phyloP scores from a whole-genome alignment of 2,888 invertebrate genomes.

The Polymixis flavicincta region DNA sequence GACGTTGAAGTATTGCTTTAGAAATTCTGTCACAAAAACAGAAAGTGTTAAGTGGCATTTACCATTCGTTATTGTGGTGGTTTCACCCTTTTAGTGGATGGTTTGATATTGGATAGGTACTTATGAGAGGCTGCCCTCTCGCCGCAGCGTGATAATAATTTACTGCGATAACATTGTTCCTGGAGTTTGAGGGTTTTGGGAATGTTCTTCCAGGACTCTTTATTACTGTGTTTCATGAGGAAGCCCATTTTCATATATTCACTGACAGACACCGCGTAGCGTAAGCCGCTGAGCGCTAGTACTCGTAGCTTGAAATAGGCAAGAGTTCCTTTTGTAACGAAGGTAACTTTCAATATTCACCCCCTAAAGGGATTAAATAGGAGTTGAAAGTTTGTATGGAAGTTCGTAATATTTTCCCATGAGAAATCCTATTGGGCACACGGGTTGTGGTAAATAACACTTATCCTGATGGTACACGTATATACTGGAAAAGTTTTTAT shows the following conservation, averaged over 20 bases:
- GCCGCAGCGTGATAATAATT: not conserved
- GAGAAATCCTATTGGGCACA: no score
- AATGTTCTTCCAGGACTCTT: not conserved
- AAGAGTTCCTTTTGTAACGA: no score
- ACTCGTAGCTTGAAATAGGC: no score
- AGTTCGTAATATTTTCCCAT: no score
- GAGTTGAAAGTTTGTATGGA: no score
- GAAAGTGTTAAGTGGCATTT: conserved; percentile 15
- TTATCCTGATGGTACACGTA: no score
- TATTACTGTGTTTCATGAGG: not conserved
- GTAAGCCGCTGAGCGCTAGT: no score
- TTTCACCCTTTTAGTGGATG: conserved; percentile 9
- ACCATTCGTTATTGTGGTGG: conserved; percentile 1
- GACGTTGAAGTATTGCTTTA: conserved; percentile 3
- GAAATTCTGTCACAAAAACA: conserved; percentile 31
- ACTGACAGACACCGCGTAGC: no score
- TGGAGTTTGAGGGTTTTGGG: not conserved
- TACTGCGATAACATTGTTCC: not conserved
- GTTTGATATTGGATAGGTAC: not conserved
- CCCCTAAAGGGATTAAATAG: no score
- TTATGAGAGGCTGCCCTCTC: not conserved
- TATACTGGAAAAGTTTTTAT: no score
- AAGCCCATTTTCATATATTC: not conserved
- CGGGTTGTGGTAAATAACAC: not conserved
- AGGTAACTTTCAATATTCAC: no score